phyloP scores from a whole-genome alignment of 2,113 vertebrate species.

The Anas platyrhynchos region DNA sequence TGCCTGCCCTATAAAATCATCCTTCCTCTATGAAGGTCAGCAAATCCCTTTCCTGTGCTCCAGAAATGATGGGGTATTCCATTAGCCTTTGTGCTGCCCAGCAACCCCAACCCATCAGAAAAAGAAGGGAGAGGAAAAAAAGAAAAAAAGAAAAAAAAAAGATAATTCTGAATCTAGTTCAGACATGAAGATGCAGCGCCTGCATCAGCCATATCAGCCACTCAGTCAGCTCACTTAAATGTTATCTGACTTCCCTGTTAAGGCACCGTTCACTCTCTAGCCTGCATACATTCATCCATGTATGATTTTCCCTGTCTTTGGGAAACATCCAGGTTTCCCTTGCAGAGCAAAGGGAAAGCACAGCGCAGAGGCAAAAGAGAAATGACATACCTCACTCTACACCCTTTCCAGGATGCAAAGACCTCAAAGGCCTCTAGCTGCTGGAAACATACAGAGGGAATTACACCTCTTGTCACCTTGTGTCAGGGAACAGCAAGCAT shows the following conservation, averaged over 20 bases:
- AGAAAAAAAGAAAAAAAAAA: neutral
- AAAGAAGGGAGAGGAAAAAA: neutral
- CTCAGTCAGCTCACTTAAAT: neutral
- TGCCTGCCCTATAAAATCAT: constrained; percentile 14
- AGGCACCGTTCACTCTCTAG: neutral
- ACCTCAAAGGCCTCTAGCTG: neutral
- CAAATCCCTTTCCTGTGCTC: neutral
- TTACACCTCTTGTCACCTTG: neutral
- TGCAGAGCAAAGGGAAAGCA: neutral
- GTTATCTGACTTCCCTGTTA: neutral
- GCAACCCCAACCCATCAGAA: neutral
- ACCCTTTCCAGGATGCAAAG: neutral
- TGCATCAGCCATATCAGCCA: neutral
- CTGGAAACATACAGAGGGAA: neutral
- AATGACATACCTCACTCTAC: neutral
- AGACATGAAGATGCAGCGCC: neutral
- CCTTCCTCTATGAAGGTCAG: neutral
- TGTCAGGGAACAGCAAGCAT: neutral
- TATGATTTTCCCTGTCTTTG: neutral
- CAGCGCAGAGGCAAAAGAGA: neutral
- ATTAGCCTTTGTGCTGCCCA: neutral
- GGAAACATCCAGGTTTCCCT: neutral
- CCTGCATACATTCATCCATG: neutral
- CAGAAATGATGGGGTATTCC: neutral
- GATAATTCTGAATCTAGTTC: neutral